Evolutionary conservation across 1,140 invertebrate genomes (phyloP).

Genomic region (Atopsyche davidsoni): DNA sequence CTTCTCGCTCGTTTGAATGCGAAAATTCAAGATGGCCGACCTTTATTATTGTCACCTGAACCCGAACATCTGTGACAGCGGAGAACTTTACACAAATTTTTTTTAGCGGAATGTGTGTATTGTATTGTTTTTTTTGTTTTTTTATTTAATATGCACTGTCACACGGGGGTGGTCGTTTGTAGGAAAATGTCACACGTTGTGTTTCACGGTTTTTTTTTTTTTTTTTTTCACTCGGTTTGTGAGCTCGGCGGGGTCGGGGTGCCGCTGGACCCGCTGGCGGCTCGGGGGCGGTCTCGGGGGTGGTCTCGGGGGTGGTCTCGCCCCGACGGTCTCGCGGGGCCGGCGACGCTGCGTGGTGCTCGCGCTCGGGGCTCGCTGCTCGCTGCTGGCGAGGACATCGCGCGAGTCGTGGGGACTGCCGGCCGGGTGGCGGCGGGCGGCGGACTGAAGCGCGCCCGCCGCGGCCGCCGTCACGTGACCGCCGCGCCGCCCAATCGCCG

Average conservation of each 20-base stretch:
- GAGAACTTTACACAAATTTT: no score
- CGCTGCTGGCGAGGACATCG: not conserved
- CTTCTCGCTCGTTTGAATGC: no score
- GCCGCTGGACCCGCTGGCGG: no score
- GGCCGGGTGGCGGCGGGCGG: constrained; percentile 17
- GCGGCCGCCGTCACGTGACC: constrained; percentile 13
- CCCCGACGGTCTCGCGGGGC: not conserved
- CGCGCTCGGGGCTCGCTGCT: not conserved
- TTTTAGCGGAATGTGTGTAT: not conserved
- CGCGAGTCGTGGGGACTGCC: not conserved
- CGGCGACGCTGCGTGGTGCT: not conserved
- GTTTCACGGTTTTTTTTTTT: no score
- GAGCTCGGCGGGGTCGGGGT: not conserved
- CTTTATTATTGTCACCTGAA: no score
- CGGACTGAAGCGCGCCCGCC: not conserved
- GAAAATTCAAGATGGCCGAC: no score
- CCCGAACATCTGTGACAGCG: no score
- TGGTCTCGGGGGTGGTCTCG: not conserved
- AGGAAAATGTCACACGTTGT: no score
- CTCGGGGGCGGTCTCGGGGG: not conserved
- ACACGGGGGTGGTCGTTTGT: no score
- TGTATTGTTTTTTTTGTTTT: not conserved
- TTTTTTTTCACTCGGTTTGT: not conserved
- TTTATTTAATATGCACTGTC: no score
- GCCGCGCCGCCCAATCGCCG: constrained; percentile 3